Evolutionary conservation across 2,888 invertebrate genomes (phyloP).

Genomic region (Ophraella communa): DNA sequence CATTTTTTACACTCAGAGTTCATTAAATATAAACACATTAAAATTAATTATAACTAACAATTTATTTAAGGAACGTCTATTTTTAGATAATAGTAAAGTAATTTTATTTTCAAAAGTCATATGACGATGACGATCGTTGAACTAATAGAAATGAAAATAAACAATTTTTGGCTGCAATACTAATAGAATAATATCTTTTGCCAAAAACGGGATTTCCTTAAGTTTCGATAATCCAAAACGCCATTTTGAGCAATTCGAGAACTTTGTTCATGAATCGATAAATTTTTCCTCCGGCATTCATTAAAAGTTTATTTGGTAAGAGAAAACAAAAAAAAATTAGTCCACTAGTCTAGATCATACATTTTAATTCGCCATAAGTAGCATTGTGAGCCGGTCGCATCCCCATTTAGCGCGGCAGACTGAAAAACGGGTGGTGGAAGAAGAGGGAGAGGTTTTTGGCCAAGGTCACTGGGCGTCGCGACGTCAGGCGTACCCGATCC

Average conservation of each 20-base stretch:
- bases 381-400: not conserved
- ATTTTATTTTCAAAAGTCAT: not conserved
- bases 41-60: not conserved
- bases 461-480: constrained; percentile 36
- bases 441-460: constrained; percentile 9
- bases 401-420: constrained; percentile 12
- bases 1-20: too few relatives aligned
- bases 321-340: not conserved
- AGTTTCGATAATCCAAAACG: not conserved
- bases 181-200: not conserved
- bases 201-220: not conserved
- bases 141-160: not conserved
- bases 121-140: not conserved
- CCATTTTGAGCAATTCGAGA: not conserved
- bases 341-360: not conserved
- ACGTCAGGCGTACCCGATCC: constrained; percentile 7
- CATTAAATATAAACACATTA: too few relatives aligned
- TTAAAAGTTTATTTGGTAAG: too few relatives aligned
- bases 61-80: not conserved
- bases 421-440: not conserved
- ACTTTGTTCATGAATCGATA: not conserved
- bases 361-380: not conserved
- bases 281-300: too few relatives aligned
- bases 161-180: not conserved
- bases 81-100: not conserved